A percentile compares a stretch with the other conserved stretches of the same genome.
Conservation (phyloP, 2,113 vertebrate species). For the Laticauda colubrina region DNA sequence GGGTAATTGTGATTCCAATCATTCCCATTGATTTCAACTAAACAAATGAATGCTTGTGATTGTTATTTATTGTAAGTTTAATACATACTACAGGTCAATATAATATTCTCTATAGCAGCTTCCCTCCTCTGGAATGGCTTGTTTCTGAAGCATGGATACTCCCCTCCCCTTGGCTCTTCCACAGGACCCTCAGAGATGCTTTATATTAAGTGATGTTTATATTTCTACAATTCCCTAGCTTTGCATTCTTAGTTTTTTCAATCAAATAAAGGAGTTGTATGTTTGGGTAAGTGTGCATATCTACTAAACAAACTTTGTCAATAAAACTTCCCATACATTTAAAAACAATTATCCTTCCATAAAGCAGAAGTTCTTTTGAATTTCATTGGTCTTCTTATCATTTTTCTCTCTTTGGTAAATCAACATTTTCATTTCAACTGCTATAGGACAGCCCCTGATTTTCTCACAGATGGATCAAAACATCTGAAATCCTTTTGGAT, state of each 20-base stretch:
- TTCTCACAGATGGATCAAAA: constrained; percentile 1
- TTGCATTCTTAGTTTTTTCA: not conserved
- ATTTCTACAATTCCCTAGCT: not conserved
- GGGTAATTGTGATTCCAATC: not conserved
- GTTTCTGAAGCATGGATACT: not conserved
- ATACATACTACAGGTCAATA: not conserved
- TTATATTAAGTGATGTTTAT: not conserved
- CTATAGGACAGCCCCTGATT: constrained; percentile 50
- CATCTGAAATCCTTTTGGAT: constrained; percentile 2
- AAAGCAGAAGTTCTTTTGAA: not conserved
- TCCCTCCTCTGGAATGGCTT: not conserved
- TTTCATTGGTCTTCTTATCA: constrained; percentile 33
- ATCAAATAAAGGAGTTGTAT: constrained; percentile 19
- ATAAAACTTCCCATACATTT: not conserved
- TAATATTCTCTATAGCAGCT: not conserved
- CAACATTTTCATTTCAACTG: constrained; percentile 44
- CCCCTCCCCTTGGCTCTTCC: not conserved
- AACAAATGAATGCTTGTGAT: not conserved
- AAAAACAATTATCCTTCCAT: not conserved
- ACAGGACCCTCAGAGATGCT: not conserved
- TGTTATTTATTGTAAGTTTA: not conserved
- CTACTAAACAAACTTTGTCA: constrained; percentile 20
- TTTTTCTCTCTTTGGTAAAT: constrained; percentile 17
- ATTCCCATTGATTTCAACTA: not conserved
- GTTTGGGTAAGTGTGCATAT: constrained; percentile 47